Conservation (phyloP, 1,140 invertebrate species). For the Formica exsecta region DNA sequence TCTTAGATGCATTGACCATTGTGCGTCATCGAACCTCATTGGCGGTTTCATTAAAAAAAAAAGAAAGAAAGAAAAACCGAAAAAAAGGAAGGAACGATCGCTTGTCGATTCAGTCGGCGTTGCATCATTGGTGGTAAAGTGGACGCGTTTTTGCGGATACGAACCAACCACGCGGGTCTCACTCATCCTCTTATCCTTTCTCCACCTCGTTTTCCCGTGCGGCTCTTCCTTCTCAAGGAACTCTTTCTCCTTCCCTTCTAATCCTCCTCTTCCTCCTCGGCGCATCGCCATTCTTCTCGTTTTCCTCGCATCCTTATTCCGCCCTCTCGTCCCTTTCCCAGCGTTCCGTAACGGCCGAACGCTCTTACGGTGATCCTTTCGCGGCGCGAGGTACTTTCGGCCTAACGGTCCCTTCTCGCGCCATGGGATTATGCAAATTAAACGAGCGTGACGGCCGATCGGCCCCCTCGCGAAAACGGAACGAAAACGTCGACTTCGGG, state of each 20-base stretch:
- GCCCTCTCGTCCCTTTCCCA: slow-evolving; percentile 40
- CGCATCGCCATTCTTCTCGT: slow-evolving; percentile 14
- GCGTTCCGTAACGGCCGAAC: slow-evolving; percentile 76
- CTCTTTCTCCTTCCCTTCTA: not conserved
- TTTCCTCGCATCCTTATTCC: slow-evolving; percentile 45
- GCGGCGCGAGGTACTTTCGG: slow-evolving; percentile 77
- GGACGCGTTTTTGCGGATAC: slow-evolving; percentile 57
- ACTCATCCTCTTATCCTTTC: slow-evolving; percentile 40
- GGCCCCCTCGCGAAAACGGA: slow-evolving; percentile 33
- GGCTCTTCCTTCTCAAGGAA: slow-evolving; percentile 1
- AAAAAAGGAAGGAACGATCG: slow-evolving; percentile 30
- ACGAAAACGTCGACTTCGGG: not conserved
- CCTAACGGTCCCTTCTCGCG: slow-evolving; percentile 77
- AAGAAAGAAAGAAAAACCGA: not conserved
- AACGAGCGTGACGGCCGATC: slow-evolving; percentile 81
- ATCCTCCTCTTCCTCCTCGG: not conserved
- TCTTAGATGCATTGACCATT: not conserved
- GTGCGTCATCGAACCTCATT: not conserved
- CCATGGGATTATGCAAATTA: slow-evolving; percentile 84
- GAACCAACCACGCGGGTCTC: slow-evolving; percentile 20
- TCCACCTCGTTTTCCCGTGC: slow-evolving; percentile 22
- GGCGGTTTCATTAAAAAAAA: not conserved
- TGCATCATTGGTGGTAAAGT: slow-evolving; percentile 62
- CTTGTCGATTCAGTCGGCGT: slow-evolving; percentile 49
- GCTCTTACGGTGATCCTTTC: slow-evolving; percentile 78